These are phyloP conservation scores for Lindbergichthys nudifrons DNA, from an alignment of 2,797 vertebrate species.

Conservation along the genomic window DNA sequence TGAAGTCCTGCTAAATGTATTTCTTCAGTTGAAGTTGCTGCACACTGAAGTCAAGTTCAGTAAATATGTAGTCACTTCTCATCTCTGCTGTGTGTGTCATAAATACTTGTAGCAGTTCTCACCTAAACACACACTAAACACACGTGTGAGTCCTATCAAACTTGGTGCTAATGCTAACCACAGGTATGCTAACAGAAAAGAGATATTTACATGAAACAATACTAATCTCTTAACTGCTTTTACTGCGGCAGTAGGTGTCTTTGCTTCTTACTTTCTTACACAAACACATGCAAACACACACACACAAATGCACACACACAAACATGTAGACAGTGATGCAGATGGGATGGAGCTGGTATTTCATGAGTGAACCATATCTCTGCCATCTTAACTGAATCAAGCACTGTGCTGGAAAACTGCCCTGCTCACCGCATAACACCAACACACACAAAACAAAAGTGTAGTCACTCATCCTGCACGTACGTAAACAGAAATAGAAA, in stretches of 20 bases:
- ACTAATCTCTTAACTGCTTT: not conserved
- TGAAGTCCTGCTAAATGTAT: no score
- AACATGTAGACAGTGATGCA: conserved; percentile 8
- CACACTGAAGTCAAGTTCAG: no score
- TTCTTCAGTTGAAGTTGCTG: no score
- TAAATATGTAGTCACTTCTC: no score
- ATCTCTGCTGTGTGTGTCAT: no score
- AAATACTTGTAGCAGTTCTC: no score
- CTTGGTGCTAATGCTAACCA: not conserved
- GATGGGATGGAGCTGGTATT: conserved; percentile 32
- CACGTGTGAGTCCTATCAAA: not conserved
- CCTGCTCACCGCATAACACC: conserved; percentile 36
- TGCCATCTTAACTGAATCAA: conserved; percentile 53
- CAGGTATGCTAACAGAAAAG: not conserved
- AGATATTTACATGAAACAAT: not conserved
- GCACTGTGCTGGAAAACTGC: conserved; percentile 27
- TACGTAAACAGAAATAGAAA: conserved; percentile 12
- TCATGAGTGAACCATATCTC: conserved; percentile 31
- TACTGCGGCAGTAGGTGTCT: not conserved
- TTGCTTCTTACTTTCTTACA: not conserved
- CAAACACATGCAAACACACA: not conserved
- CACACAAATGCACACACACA: not conserved
- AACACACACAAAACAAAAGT: conserved; percentile 22
- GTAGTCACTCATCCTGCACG: not conserved
- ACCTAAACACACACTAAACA: not conserved